Base-by-base conservation (phyloP, 2,113 vertebrate species). In the Elaphurus davidianus region DNA sequence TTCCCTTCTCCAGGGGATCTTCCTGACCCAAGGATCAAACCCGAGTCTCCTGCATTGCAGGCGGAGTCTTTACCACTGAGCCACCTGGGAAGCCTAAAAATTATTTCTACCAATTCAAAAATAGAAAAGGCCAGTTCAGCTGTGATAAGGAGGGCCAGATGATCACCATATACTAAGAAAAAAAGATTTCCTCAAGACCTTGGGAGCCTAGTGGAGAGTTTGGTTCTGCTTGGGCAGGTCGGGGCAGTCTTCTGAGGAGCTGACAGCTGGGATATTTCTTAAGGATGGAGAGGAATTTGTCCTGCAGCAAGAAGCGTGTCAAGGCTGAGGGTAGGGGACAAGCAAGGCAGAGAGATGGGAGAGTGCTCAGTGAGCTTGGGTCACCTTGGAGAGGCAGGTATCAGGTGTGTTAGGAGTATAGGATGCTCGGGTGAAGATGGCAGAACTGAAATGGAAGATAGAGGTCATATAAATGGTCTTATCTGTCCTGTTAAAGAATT, bases 61-160 rank as follows among this genome's bases (percentile, higher is more conserved):
- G 71, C 12, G 1, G 71, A 43, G 36, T 76, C 71, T 76, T 76
- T 76, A 76, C 71, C 71, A 27, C 40, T 43, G 40, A 76, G 71
- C 23, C 71, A 76, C 71, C 13, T 43, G 71, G 40, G 40, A 76
- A 76, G 40, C 71, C 40, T 43, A 76, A 64, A 17, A 82, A n/a
- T 60, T 84, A 40, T 87, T 81, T 55, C 23, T 85, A 55, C n/a
- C 33, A 55, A n/a, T 81, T 94, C 45, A 45, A 52, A 90, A 83
- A 76, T 28, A 79, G 45, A 85, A 59, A 43, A 90, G 28, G 15
- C 16, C 27, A 87, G 62, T 50, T 90, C 43, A 89, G 50, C 43
- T 71, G 55, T 67, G 87, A 62, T 33, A 74, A 90, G 82, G 67
- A 95, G n/a, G 43, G 5, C 76, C 23, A 50, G 57, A 30, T 6